Evolutionary conservation across 92 coral and sea anemone genomes (phyloP).

Genomic region (Epizoanthus rinbou): DNA sequence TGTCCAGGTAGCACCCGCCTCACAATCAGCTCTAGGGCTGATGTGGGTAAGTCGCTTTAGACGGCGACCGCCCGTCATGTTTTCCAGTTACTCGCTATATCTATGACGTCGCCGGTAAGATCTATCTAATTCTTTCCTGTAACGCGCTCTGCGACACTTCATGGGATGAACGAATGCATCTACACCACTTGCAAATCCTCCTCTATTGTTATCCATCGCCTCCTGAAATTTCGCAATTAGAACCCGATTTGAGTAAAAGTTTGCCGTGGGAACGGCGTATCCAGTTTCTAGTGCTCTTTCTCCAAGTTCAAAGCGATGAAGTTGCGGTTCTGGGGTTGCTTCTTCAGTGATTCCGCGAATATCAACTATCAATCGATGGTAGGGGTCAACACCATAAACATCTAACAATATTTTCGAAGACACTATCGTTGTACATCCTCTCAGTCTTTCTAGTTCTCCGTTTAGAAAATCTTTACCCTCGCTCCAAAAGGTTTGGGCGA

Average conservation of each 20-base stretch:
- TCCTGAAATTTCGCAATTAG: conserved; percentile 22
- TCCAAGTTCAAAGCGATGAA: conserved; percentile 36
- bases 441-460: conserved; percentile 1
- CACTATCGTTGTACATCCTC: neutral
- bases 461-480: conserved; percentile 7
- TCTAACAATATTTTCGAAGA: conserved; percentile 17
- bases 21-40: too few relatives aligned
- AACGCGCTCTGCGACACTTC: conserved; percentile 9
- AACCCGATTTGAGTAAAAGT: neutral
- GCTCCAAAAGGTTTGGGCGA: neutral
- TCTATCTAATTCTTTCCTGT: neutral
- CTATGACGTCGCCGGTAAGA: neutral
- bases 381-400: conserved; percentile 29
- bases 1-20: too few relatives aligned
- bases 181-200: conserved; percentile 29
- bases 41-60: too few relatives aligned
- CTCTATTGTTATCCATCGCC: conserved; percentile 37
- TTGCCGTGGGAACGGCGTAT: conserved; percentile 43
- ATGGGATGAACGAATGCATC: conserved; percentile 11
- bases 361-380: conserved; percentile 21
- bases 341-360: conserved; percentile 21
- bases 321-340: neutral
- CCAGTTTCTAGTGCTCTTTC: conserved; percentile 19
- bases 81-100: neutral
- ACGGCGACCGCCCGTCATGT: too few relatives aligned